A percentile compares a stretch with the other conserved stretches of the same genome.
Evolutionary conservation across 2,888 invertebrate species (phyloP).

Genomic region (Parnassius smintheus): DNA sequence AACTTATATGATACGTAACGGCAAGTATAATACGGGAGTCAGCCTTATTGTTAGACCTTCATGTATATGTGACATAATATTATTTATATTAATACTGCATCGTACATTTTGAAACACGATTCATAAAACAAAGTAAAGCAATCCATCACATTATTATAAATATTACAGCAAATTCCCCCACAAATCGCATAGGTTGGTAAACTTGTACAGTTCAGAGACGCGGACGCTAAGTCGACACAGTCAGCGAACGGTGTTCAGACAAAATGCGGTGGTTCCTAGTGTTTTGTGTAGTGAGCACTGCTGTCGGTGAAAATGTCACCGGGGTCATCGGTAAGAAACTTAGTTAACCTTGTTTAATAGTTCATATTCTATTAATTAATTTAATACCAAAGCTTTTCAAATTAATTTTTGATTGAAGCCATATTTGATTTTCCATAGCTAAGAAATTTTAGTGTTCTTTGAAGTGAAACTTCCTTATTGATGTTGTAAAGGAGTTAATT

Average conservation of each 20-base stretch:
- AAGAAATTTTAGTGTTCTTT: no score
- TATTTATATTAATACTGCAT: no score
- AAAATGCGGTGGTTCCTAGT: slow-evolving; percentile 37
- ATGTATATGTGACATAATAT: no score
- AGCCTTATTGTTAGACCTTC: no score
- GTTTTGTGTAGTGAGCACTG: slow-evolving; percentile 32
- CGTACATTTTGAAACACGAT: not conserved
- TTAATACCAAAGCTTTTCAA: no score
- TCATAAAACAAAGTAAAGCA: not conserved
- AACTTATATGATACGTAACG: no score
- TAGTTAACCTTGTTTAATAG: not conserved
- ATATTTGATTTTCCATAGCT: no score
- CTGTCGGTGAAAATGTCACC: slow-evolving; percentile 30
- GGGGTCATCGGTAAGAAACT: slow-evolving; percentile 14
- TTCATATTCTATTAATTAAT: no score
- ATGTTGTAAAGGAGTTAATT: no score
- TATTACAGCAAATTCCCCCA: slow-evolving; percentile 14
- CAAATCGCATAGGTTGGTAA: slow-evolving; percentile 1
- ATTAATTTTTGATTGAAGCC: no score
- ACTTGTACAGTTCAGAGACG: slow-evolving; percentile 11
- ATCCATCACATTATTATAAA: slow-evolving; percentile 7
- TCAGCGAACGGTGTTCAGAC: slow-evolving; percentile 14
- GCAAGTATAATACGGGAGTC: no score
- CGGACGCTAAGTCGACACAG: slow-evolving; percentile 7
- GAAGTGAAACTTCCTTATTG: no score